Base-by-base conservation (phyloP, 1,140 invertebrate species). In the Drosophila nikananu region DNA sequence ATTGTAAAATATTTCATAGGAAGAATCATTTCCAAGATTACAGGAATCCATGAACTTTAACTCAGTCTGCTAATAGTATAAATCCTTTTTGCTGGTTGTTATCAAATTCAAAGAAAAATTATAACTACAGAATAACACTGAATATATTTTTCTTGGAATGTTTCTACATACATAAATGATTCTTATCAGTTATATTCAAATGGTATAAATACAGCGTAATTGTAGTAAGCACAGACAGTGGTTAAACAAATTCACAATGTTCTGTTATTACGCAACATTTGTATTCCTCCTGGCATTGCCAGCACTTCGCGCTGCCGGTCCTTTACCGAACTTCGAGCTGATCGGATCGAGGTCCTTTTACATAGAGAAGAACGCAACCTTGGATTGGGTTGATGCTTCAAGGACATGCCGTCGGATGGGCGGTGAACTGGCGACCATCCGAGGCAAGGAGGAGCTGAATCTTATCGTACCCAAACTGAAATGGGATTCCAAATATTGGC, bases 361-460 rank as follows among this genome's bases (percentile, higher is more conserved):
- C 15, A 23, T 55, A 8, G 52, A 55, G 2, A 55, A 37, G 21
- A 19, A 37, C 5, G 5, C 15, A 12, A 37, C 32, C 2, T 8
- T 37, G 9, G 15, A 37, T 55, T 55, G 52, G 32, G 10, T 3
- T 0, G 19, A 35, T 0, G 52, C 52, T 23, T 8, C 32, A 17
- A 23, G 19, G 19, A 23, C 8, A 15, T 54, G 52, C 13, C 13
- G 13, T 21, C 19, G 10, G 8, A 35, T 54, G 19, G 19, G 19
- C 19, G 52, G 52, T 13, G 3, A 54, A 10, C 52, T 54, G 30
- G 52, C 52, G 7, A 54, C 52, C 7, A 54, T 54, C 5, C 30
- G 13, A 21, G 10, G 13, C 8, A 13, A 35, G 2, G 0, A 21
- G 19, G 30, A 54, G 13, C 7, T 35, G 8, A 3, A 21, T 17